Base-by-base conservation (phyloP, 2,888 invertebrate species). In the Lasioglossum pauxillum region DNA sequence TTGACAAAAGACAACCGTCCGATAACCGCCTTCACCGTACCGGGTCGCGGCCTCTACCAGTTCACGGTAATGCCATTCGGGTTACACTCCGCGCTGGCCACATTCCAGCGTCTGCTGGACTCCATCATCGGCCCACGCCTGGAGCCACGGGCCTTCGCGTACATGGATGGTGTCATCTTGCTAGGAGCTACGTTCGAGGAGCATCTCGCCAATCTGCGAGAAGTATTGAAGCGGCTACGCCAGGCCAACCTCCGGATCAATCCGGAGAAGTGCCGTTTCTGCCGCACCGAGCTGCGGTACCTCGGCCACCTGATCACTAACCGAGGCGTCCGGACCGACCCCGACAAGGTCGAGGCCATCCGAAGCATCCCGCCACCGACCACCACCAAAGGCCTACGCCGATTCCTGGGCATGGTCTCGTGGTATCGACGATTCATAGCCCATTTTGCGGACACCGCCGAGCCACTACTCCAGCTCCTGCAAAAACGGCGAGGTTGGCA, bases 41-140 rank as follows among this genome's bases (percentile, higher is more conserved):
- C 35, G 1, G 67, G 77, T 79, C 27, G 38, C 8, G 71, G 78
- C 0, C n/a, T 91, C 44, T 93, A 83, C 69, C 90, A 94, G 10
- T 95, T 94, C 72, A 84, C 60, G 1, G 86, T 91, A 0, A 88
- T 94, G 90, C 93, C 94, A 0, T 93, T 94, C 71, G 86, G 92
- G 53, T 67, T 93, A 60, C 82, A 92, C 31, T 80, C 80, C 0
- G 77, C 83, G 0, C 92, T 93, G 0, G 75, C 80, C 7, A 78
- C 78, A 1, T 82, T 84, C 41, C 83, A 87, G n/a, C 71, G 79
- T 0, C 38, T 83, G 0, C 44, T 85, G 0, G 85, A 85, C 7
- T 4, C 16, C 3, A 69, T 85, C 0, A 31, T 87, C 7, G 82
- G 83, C 0, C 74, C 83, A 0, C 76, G 64, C 35, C n/a, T 84